These are phyloP conservation scores for Aradus depressus DNA, from an alignment of 2,888 invertebrate genomes.

Conservation along the genomic window DNA sequence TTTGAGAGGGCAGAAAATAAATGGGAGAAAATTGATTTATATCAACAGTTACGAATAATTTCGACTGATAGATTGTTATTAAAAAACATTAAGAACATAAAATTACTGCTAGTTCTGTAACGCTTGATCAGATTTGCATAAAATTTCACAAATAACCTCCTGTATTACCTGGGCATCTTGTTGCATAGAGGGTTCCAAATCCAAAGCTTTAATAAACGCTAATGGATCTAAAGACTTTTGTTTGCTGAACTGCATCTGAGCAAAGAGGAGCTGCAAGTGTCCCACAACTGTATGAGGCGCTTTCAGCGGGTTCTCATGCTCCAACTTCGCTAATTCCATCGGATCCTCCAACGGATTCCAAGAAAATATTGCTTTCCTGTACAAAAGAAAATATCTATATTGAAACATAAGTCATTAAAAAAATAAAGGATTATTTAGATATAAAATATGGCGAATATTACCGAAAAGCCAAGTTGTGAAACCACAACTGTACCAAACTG, in stretches of 20 bases:
- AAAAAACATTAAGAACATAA: neutral
- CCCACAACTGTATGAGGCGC: constrained; percentile 41
- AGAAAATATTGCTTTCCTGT: constrained; percentile 40
- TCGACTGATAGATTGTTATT: neutral
- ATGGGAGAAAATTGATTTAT: too few species aligned
- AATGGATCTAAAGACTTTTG: constrained; percentile 45
- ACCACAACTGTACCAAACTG: constrained; percentile 51
- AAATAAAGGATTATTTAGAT: neutral
- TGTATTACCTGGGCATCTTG: constrained; percentile 45
- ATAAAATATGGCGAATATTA: constrained; percentile 28
- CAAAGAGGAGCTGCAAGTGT: constrained; percentile 49
- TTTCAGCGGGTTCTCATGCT: constrained; percentile 30
- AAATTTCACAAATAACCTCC: neutral
- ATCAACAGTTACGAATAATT: too few species aligned
- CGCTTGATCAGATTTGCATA: neutral
- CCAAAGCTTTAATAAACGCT: constrained; percentile 44
- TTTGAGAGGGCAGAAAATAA: too few species aligned
- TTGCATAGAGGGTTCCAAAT: constrained; percentile 46
- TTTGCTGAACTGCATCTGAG: constrained; percentile 45
- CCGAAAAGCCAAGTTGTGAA: constrained; percentile 47
- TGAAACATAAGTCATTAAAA: neutral
- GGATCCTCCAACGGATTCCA: constrained; percentile 43
- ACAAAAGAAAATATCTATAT: neutral
- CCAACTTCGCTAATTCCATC: constrained; percentile 32
- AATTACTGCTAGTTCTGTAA: neutral